These are phyloP conservation scores for Lasioglossum vierecki DNA, from an alignment of 2,888 invertebrate species.

Conservation along the genomic window DNA sequence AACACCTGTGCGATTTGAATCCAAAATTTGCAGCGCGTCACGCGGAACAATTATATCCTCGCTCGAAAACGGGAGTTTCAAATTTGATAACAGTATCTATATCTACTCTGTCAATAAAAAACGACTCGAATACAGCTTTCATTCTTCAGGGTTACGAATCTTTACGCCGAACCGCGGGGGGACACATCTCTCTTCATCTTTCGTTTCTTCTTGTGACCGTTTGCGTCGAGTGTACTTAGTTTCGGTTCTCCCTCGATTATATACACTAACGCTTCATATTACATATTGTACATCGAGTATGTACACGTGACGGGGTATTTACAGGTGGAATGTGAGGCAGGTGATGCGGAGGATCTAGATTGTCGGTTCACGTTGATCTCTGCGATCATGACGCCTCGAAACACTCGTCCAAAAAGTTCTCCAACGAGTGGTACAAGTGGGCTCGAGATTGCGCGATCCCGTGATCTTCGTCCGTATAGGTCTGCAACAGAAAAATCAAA, in stretches of 20 bases:
- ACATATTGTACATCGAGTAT: slow-evolving; percentile 81
- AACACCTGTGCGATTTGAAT: background rate
- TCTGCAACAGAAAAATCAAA: slow-evolving; percentile 85
- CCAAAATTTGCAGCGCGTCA: background rate
- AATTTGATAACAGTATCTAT: background rate
- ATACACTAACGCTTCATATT: slow-evolving; percentile 77
- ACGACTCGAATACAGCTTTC: background rate
- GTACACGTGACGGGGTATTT: slow-evolving; percentile 76
- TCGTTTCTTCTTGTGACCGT: background rate
- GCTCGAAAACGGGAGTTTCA: background rate
- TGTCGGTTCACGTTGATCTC: slow-evolving; percentile 50
- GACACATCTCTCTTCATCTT: background rate
- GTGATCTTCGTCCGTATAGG: slow-evolving; percentile 97
- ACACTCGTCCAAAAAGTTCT: slow-evolving; percentile 91
- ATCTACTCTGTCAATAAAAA: background rate
- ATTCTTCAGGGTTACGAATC: background rate
- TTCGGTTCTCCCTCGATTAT: slow-evolving; percentile 64
- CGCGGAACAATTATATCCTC: background rate
- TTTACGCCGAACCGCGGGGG: background rate
- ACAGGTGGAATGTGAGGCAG: slow-evolving; percentile 69
- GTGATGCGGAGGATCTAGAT: slow-evolving; percentile 64
- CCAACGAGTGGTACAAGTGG: slow-evolving; percentile 95
- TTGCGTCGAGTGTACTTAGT: slow-evolving; percentile 27
- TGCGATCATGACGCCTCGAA: slow-evolving; percentile 82
- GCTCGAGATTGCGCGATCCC: slow-evolving; percentile 92